Conservation (phyloP, 2,113 vertebrate genomes). For the Neoarius graeffei region DNA sequence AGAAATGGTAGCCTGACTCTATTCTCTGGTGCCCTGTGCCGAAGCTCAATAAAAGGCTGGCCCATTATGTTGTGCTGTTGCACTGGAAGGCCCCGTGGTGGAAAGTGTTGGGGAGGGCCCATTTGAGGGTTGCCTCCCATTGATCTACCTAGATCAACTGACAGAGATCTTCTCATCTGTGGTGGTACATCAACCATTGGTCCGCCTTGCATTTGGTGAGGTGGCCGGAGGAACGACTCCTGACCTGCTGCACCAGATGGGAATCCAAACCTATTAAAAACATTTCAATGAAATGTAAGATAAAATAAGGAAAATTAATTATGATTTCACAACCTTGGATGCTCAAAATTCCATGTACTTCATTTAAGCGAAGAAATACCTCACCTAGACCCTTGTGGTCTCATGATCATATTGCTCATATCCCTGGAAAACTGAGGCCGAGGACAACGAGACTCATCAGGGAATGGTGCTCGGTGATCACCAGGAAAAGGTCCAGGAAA, state of each 20-base stretch:
- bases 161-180: conserved; percentile 80
- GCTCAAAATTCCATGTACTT: not conserved
- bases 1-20: conserved; percentile 79
- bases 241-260: conserved; percentile 73
- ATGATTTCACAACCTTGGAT: not conserved
- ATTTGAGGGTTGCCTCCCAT: conserved; percentile 57
- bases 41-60: conserved; percentile 90
- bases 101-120: conserved; percentile 80
- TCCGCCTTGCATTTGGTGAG: conserved; percentile 74
- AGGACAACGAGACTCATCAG: conserved; percentile 71
- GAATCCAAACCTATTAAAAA: conserved; percentile 76
- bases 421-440: conserved; percentile 75
- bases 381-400: conserved; percentile 81
- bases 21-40: conserved; percentile 83
- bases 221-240: conserved; percentile 79
- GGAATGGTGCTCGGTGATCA: conserved; percentile 72
- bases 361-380: not conserved
- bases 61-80: conserved; percentile 91
- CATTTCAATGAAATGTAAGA: not conserved
- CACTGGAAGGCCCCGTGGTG: conserved; percentile 76
- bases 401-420: conserved; percentile 73
- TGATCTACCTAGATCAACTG: conserved; percentile 75
- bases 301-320: not conserved
- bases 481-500: conserved; percentile 71
- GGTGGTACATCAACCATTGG: conserved; percentile 66